Evolutionary conservation across 2,797 vertebrate genomes (phyloP), one percentile per base, ranked within the genome.

Genomic region (Sebastes goodei): DNA sequence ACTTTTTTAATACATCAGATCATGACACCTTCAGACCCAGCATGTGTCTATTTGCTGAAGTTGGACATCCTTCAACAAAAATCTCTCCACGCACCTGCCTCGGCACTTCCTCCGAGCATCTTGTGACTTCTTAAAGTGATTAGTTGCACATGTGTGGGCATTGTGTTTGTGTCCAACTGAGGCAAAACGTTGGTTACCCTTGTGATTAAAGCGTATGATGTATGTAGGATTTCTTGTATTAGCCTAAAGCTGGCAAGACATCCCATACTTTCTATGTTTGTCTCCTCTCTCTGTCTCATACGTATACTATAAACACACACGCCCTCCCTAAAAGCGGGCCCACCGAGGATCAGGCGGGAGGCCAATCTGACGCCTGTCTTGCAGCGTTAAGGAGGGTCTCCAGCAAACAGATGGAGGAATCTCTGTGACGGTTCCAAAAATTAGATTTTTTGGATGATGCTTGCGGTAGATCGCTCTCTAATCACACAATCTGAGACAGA

Each of bases 401-500:
- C 49, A 53, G 62, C 59, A 79, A 83, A 63, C 86, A 88, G 85
- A 91, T 80, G 76, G 89, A 78, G 73, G 79, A 88, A 82, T 88
- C 63, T 69, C 75, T 63, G 81, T 77, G 83, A 78, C 53, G 7
- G 69, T 70, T 86, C 71, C 73, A 81, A 84, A 87, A 77, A 86
- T 82, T 3, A 63, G 66, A 82, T 84, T 83, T 83, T 46, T 78
- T 72, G 76, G 89, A 75, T 46, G 76, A 27, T 69, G 57, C 62
- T 64, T 76, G 65, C 38, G 30, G 49, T 71, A 68, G 72, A 88
- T 86, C 27, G 4, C 67, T 78, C 83, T 85, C 63, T 88, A 86
- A 90, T 93, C 85, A 89, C 76, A 80, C 59, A 80, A 84, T 87
- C 83, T 88, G 83, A 90, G 80, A 72, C 74, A 42, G 70, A 88